Evolutionary conservation across 2,113 vertebrate genomes (phyloP), one percentile per base, ranked within the genome.

Genomic region (Phrynosoma platyrhinos): DNA sequence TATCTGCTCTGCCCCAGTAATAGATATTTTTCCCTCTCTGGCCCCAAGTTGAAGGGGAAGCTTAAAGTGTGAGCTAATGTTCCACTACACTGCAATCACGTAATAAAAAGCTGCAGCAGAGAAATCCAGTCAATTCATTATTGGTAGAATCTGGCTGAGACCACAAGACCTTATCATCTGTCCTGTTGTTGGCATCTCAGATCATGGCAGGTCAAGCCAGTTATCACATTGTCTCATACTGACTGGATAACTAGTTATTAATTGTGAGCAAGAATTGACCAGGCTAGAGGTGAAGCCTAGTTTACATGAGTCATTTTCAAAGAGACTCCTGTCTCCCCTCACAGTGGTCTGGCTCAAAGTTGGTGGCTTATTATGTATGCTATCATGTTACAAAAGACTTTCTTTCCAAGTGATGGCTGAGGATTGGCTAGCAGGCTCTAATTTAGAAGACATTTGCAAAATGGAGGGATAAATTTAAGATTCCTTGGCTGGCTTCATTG

Each of bases 321-420:
- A 32, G 47, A 69, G 30, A 2, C 27, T 80, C 16, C 58, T 25
- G 21, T 81, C 52, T 71, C 30, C 30, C 78, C 21, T 78, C 20
- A 66, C 75, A 30, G 72, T 80, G 32, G 53, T 72, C 52, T 72
- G 66, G n/a, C 55, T 42, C 82, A 85, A 55, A 82, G 47, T 42
- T 20, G 84, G 87, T 84, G 53, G 64, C 91, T 92, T 87, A 13
- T 64, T 20, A 30, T 21, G 14, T 68, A 58, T 23, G 23, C 66
- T 72, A 18, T 80, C 79, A 69, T 23, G 81, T 85, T 84, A 62
- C 85, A 93, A 84, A 87, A 72, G 86, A 79, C 83, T 9, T 71
- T 89, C 30, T 6, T 89, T 68, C 0, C 0, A 86, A 66, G 62
- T 25, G 8, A 27, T 18, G n/a, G 2, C 36, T 16, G 16, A 79